phyloP scores from a whole-genome alignment of 2,113 vertebrate genomes.

The Ammodramus savannarum region DNA sequence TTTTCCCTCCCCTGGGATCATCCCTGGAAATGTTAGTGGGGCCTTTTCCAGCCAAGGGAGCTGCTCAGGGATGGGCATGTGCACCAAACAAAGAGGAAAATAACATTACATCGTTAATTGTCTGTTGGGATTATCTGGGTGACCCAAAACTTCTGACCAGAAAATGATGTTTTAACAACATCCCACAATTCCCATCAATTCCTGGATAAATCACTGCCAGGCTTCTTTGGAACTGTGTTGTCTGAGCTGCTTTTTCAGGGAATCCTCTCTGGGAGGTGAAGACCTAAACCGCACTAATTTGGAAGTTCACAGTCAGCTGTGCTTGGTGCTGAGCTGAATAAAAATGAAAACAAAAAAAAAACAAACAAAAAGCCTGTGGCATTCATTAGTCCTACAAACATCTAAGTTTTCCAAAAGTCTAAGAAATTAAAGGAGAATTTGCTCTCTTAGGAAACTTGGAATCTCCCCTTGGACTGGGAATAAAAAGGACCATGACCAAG shows the following conservation, averaged over 20 bases:
- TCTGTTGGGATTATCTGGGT: background rate
- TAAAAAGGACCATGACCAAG: background rate
- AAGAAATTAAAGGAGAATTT: background rate
- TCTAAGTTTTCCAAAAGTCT: background rate
- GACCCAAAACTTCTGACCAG: background rate
- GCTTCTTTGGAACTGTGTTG: background rate
- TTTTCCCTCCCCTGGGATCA: background rate
- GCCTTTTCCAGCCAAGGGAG: background rate
- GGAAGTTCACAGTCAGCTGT: background rate
- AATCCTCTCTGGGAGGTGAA: background rate
- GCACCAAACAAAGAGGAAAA: background rate
- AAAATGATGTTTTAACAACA: background rate
- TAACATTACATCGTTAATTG: background rate
- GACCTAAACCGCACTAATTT: no score
- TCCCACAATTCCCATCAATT: background rate
- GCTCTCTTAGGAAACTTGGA: background rate
- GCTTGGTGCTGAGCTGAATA: background rate
- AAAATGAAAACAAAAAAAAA: background rate
- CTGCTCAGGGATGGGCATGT: background rate
- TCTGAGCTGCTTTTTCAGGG: background rate
- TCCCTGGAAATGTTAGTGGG: background rate
- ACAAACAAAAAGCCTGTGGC: rapidly evolving
- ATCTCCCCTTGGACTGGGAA: background rate
- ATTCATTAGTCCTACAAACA: background rate
- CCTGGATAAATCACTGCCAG: background rate